Evolutionary conservation across 2,888 invertebrate genomes (phyloP).

Genomic region (Harmothoe impar): DNA sequence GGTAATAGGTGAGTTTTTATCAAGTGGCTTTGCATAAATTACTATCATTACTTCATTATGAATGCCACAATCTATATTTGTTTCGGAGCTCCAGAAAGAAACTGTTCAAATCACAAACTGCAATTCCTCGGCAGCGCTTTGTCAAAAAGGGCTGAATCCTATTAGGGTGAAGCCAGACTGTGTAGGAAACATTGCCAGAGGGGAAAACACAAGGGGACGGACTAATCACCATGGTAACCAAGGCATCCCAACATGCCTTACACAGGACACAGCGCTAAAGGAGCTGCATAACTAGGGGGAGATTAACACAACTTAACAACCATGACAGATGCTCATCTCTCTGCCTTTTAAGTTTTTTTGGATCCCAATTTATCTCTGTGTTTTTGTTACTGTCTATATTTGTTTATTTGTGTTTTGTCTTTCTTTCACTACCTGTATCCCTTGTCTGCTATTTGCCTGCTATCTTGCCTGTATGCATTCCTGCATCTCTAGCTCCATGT

Average conservation of each 20-base stretch:
- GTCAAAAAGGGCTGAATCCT: background rate
- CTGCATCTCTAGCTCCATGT: too few species aligned
- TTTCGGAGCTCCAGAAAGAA: background rate
- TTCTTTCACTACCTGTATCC: too few species aligned
- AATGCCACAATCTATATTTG: constrained; percentile 34
- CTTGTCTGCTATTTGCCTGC: too few species aligned
- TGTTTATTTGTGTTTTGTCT: too few species aligned
- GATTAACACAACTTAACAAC: too few species aligned
- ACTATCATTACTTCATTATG: constrained; percentile 56
- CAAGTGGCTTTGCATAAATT: background rate
- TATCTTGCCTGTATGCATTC: too few species aligned
- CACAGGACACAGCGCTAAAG: background rate
- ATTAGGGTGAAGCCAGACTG: background rate
- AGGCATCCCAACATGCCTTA: constrained; percentile 1
- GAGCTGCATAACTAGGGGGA: too few species aligned
- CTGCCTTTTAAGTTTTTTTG: too few species aligned
- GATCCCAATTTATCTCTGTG: too few species aligned
- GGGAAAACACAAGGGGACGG: background rate
- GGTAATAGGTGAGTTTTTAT: constrained; percentile 32
- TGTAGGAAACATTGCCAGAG: background rate
- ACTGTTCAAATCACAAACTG: constrained; percentile 24
- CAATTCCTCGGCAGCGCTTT: background rate
- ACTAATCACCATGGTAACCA: constrained; percentile 15
- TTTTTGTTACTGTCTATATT: too few species aligned
- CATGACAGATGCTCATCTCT: too few species aligned